Evolutionary conservation across 2,888 invertebrate genomes (phyloP), one percentile per base, ranked within the genome.

Genomic region (Craniophora ligustri): DNA sequence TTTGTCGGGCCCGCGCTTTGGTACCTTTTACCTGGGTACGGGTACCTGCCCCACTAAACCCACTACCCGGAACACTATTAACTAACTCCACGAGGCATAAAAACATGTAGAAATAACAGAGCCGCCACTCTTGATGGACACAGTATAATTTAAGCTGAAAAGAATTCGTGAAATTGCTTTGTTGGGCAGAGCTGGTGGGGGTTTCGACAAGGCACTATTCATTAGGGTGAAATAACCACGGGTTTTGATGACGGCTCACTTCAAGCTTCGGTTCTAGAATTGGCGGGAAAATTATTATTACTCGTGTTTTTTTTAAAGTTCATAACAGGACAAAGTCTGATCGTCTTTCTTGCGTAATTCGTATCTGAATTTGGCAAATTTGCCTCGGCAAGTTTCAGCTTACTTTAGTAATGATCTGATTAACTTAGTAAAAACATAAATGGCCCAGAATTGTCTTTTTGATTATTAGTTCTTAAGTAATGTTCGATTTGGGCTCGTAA

Each of bases 1-100:
- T 84, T 81, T 84, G 76, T 79, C 55, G 65, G 66, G 63, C 62
- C 66, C 77, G 69, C 75, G 79, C 75, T 79, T 80, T 80, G 78
- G 78, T 80, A 80, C 77, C 81, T 75, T 86, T 84, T 89, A 89
- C 89, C 90, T 89, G 89, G 76, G 72, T 49, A 57, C 70, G 66
- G 81, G 79, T 90, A 91, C 90, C 90, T 89, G 91, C 81, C 79
- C 79, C 79, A 80, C 80, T 76, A 78, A 84, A 82, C 78, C 81
- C 85, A 85, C 84, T 88, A 87, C 87, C 87, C 90, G 88, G 89
- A 91, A 91, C 89, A 85, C 85, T 84, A 90, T 91, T 91, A 90
- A 87, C 76, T 80, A 79, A 83, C 83, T 86, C 85, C 80, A 80
- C 84, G 83, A 80, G 81, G 81, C 88, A 87, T 88, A 88, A 89